These are phyloP conservation scores for Sanderia malayensis DNA, from an alignment of 30 jellyfish, hydroid and myxozoan genomes.

Conservation along the genomic window DNA sequence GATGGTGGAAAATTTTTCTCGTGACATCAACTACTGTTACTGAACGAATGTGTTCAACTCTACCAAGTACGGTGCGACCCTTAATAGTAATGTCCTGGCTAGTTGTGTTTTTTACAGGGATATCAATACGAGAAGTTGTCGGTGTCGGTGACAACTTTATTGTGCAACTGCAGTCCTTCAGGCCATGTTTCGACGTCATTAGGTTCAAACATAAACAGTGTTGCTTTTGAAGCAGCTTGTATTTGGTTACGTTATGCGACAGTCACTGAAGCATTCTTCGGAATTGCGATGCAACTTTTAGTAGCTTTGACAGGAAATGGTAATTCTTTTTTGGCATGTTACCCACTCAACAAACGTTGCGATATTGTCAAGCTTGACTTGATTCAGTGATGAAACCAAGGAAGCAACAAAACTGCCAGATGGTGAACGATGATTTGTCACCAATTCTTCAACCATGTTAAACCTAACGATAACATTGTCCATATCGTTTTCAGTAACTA, in stretches of 20 bases:
- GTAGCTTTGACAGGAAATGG: not conserved
- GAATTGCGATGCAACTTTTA: not conserved
- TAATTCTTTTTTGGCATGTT: not conserved
- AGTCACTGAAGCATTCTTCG: constrained; percentile 2
- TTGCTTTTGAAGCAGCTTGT: not conserved
- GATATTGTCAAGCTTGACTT: not conserved
- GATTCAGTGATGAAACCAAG: not conserved
- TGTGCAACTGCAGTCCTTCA: constrained; percentile 28
- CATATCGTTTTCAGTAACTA: constrained; percentile 29
- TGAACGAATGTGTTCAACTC: constrained; percentile 28
- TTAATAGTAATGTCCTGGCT: constrained; percentile 17
- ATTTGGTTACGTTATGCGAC: constrained; percentile 23
- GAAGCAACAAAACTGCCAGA: not conserved
- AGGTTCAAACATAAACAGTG: constrained; percentile 13
- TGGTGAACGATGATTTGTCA: not conserved
- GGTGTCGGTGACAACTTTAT: constrained; percentile 7
- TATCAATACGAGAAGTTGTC: constrained; percentile 11
- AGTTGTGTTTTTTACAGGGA: constrained; percentile 19
- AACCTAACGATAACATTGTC: constrained; percentile 16
- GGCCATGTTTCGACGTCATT: constrained; percentile 47
- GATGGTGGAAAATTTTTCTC: too few relatives aligned
- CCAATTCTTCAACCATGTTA: not conserved
- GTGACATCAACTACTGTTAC: constrained; percentile 22
- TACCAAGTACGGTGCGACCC: constrained; percentile 29
- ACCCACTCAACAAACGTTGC: not conserved